Conservation (phyloP, 2,888 invertebrate species). For the Eupithecia inturbata region DNA sequence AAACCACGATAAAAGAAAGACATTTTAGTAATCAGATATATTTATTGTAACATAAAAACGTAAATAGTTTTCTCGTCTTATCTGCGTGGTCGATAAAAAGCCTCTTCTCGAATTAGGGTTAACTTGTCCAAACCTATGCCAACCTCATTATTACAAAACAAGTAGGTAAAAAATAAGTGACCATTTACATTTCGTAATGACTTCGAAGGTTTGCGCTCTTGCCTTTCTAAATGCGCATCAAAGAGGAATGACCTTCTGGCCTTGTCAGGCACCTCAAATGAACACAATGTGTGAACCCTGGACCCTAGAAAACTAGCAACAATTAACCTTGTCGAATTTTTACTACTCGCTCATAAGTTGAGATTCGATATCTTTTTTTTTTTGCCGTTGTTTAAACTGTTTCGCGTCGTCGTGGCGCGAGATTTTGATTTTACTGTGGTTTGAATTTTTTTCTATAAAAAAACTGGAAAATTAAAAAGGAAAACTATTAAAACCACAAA, state of each 20-base stretch:
- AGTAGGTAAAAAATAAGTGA: conserved; percentile 21
- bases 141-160: conserved; percentile 19
- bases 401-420: too few relatives aligned
- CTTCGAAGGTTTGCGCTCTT: conserved; percentile 36
- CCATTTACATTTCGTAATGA: conserved; percentile 28
- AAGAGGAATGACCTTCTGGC: conserved; percentile 24
- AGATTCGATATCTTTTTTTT: not conserved
- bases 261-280: conserved; percentile 31
- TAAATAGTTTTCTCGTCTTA: too few relatives aligned
- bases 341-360: not conserved
- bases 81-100: too few relatives aligned
- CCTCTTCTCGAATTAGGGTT: too few relatives aligned
- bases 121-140: not conserved
- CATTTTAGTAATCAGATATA: too few relatives aligned
- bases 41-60: too few relatives aligned
- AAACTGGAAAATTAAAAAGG: too few relatives aligned
- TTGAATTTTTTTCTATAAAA: too few relatives aligned
- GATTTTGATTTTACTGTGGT: too few relatives aligned
- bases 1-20: too few relatives aligned
- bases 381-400: too few relatives aligned
- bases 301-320: not conserved
- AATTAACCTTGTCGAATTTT: not conserved
- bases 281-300: conserved; percentile 1
- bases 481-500: too few relatives aligned
- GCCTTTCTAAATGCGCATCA: conserved; percentile 39